Percentiles rank a stretch among this genome's conserved stretches.
phyloP scores from a whole-genome alignment of 2,113 vertebrate genomes.

The Turdus rufiventris region DNA sequence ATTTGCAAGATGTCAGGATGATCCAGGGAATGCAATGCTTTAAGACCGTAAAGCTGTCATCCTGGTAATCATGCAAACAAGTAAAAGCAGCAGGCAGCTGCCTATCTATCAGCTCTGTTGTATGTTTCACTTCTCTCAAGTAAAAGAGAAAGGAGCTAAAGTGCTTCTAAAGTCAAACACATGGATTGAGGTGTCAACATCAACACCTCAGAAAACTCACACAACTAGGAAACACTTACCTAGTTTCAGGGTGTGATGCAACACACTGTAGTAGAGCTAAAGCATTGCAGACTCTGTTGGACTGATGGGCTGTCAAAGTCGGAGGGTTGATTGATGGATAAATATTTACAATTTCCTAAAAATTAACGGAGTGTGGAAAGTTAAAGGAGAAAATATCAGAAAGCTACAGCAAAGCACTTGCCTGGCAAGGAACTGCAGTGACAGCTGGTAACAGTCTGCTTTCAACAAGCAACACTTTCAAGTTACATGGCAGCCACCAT shows the following conservation, averaged over 20 bases:
- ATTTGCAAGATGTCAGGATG: not conserved
- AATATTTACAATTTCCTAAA: constrained; percentile 98
- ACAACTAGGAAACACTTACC: constrained; percentile 66
- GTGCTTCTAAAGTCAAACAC: not conserved
- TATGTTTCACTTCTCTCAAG: not conserved
- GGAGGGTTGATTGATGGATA: constrained; percentile 99
- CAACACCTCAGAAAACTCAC: not conserved
- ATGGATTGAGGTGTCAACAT: not conserved
- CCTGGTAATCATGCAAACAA: not conserved
- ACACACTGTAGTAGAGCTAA: constrained; percentile 95
- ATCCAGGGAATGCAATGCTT: not conserved
- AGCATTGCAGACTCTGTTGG: constrained; percentile 96
- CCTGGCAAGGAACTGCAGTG: not conserved
- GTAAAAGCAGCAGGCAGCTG: not conserved
- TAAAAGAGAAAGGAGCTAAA: not conserved
- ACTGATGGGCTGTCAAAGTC: constrained; percentile 95
- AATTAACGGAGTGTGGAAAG: not conserved
- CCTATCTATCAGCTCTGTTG: not conserved
- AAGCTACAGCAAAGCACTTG: not conserved
- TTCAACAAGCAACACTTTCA: not conserved
- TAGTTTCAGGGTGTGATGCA: constrained; percentile 94
- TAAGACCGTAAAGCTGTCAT: not conserved
- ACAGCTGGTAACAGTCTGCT: not conserved
- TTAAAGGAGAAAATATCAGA: not conserved
- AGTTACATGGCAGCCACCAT: not conserved